Conservation (phyloP, 2,113 vertebrate genomes). For the Passer domesticus region DNA sequence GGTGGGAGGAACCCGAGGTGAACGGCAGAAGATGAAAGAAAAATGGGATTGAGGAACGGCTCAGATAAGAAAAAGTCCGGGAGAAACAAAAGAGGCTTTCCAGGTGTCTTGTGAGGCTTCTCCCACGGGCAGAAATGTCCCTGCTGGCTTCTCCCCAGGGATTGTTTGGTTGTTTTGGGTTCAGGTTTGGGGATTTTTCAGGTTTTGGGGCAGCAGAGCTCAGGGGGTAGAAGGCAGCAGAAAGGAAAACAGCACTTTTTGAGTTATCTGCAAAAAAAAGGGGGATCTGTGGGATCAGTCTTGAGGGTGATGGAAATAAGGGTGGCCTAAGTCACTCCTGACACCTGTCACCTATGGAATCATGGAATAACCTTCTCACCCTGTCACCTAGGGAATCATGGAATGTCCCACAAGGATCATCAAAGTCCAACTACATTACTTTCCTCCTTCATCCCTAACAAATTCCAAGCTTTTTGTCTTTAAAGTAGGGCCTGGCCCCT, state of each 20-base stretch:
- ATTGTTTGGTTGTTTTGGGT: not conserved
- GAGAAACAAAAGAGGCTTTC: not conserved
- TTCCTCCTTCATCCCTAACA: not conserved
- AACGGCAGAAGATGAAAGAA: slow-evolving; percentile 24
- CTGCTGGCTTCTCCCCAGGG: not conserved
- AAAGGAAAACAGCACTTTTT: not conserved
- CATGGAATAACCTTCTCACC: not conserved
- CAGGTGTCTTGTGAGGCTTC: not conserved
- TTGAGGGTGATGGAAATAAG: not conserved
- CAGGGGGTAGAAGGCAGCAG: not conserved
- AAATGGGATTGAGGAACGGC: not conserved
- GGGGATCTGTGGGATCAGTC: not conserved
- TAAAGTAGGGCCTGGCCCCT: not conserved
- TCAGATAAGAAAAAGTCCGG: not conserved
- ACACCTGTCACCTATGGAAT: not conserved
- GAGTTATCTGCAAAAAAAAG: not conserved
- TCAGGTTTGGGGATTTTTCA: not conserved
- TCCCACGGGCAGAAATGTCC: not conserved
- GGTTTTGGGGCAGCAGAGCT: not conserved
- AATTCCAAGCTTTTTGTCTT: not conserved
- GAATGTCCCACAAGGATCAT: not conserved
- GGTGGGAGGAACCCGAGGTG: slow-evolving; percentile 9
- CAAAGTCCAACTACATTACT: not conserved
- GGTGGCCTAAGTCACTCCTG: not conserved
- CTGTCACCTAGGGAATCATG: no score